Evolutionary conservation across 35 echinoderm and acorn worm species (phyloP).

Genomic region (Ptychodera flava): DNA sequence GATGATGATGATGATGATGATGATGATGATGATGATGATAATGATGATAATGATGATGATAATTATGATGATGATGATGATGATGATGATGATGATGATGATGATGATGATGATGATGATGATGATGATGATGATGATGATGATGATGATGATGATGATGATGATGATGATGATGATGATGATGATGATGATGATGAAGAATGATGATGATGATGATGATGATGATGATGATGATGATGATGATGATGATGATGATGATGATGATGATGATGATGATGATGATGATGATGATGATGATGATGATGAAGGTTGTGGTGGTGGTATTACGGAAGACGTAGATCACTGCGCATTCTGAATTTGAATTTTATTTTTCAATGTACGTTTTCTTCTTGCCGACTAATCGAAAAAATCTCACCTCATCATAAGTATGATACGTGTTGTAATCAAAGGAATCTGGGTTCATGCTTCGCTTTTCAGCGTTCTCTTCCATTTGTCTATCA

Average conservation of each 20-base stretch:
- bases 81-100: not conserved
- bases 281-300: slow-evolving; percentile 11
- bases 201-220: no score
- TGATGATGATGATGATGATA: not conserved
- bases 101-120: not conserved
- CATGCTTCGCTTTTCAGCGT: not conserved
- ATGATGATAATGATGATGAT: slow-evolving; percentile 9
- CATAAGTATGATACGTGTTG: not conserved
- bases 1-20: slow-evolving; percentile 5
- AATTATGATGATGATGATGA: not conserved
- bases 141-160: slow-evolving; percentile 9
- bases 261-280: slow-evolving; percentile 9
- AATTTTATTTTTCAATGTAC: not conserved
- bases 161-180: slow-evolving; percentile 8
- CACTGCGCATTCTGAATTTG: not conserved
- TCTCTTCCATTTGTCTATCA: not conserved
- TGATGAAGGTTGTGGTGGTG: not conserved
- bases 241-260: slow-evolving; percentile 9
- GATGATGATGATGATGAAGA: slow-evolving; percentile 9
- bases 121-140: slow-evolving; percentile 9
- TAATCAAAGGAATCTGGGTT: not conserved
- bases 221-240: slow-evolving; percentile 9
- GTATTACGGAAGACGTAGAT: not conserved
- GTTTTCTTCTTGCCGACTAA: no score
- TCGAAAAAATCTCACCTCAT: not conserved